Conservation (phyloP, 2,113 vertebrate species). For the Platichthys flesus region DNA sequence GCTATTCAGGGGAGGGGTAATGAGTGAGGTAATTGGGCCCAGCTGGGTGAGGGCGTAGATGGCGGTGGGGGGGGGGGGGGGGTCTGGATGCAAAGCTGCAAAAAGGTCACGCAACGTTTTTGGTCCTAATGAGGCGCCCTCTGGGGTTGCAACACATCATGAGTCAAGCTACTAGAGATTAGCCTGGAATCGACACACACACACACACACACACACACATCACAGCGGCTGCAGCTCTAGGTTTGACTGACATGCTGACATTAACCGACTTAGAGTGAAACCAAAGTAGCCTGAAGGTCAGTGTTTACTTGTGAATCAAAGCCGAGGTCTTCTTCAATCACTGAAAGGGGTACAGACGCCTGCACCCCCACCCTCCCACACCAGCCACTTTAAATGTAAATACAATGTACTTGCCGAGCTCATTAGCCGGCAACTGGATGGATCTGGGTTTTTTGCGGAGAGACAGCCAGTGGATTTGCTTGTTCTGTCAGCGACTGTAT, state of each 20-base stretch:
- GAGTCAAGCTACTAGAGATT: conserved; percentile 68
- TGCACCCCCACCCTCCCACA: conserved; percentile 43
- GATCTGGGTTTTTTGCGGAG: conserved; percentile 35
- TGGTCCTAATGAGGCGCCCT: conserved; percentile 79
- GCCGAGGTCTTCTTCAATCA: conserved; percentile 73
- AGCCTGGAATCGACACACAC: conserved; percentile 48
- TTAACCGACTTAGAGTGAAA: conserved; percentile 49
- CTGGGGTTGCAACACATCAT: conserved; percentile 58
- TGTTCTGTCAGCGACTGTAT: conserved; percentile 63
- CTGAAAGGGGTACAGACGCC: conserved; percentile 48
- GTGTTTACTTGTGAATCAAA: conserved; percentile 70
- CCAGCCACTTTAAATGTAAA: conserved; percentile 81
- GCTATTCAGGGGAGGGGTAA: conserved; percentile 71
- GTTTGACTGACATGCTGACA: conserved; percentile 73
- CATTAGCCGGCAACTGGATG: conserved; percentile 64
- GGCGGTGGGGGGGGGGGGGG: conserved; percentile 8
- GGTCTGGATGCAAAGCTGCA: conserved; percentile 51
- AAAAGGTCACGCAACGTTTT: conserved; percentile 77
- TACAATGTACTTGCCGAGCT: conserved; percentile 66
- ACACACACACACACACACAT: neutral
- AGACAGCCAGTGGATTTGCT: conserved; percentile 57
- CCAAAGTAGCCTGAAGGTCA: conserved; percentile 76
- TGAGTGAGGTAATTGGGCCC: conserved; percentile 79
- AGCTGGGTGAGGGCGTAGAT: conserved; percentile 74
- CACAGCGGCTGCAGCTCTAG: conserved; percentile 27